Evolutionary conservation across 2,113 vertebrate species (phyloP).

Genomic region (Opisthocomus hoazin): DNA sequence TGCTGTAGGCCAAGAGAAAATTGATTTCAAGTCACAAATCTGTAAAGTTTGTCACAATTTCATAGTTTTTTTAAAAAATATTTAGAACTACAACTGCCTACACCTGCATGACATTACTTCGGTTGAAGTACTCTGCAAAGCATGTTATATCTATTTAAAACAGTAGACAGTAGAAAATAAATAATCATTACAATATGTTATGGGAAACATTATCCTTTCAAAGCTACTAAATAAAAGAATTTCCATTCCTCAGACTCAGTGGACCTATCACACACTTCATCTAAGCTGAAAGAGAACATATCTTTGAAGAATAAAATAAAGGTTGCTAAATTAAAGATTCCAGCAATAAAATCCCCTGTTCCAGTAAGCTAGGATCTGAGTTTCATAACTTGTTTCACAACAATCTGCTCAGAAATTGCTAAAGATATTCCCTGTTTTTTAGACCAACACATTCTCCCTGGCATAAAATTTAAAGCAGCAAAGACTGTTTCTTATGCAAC

Average conservation of each 20-base stretch:
- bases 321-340: slow-evolving; percentile 6
- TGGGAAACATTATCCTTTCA: neutral
- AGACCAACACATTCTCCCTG: neutral
- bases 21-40: neutral
- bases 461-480: neutral
- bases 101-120: neutral
- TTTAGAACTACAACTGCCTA: neutral
- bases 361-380: neutral
- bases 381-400: slow-evolving; percentile 25
- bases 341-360: neutral
- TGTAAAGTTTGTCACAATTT: neutral
- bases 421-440: neutral
- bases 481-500: neutral
- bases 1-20: neutral
- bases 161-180: neutral
- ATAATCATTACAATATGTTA: neutral
- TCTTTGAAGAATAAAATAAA: slow-evolving; percentile 21
- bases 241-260: neutral
- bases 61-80: neutral
- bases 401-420: slow-evolving; percentile 17
- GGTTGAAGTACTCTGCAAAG: neutral
- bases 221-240: neutral
- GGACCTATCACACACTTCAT: neutral
- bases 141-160: neutral
- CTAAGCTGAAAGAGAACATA: neutral